phyloP scores from a whole-genome alignment of 2,888 invertebrate genomes.

The Rhabditoides inermis region DNA sequence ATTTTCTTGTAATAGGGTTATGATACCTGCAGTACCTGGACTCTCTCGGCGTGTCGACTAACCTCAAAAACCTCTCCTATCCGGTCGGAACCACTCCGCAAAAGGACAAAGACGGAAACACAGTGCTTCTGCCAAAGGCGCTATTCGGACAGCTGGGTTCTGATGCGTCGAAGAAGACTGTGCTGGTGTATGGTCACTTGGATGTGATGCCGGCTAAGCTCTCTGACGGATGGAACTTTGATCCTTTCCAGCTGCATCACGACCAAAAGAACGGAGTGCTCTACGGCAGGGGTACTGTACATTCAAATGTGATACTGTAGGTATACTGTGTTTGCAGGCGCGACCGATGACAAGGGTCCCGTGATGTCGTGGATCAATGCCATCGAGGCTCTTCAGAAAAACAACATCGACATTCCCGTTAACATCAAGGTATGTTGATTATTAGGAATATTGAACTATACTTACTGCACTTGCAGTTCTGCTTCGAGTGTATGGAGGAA shows the following conservation, averaged over 20 bases:
- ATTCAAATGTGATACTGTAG: too few species aligned
- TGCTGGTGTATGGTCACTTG: conserved; percentile 89
- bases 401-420: conserved; percentile 63
- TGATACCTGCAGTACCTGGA: too few species aligned
- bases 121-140: conserved; percentile 32
- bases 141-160: conserved; percentile 61
- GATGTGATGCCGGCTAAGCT: conserved; percentile 85
- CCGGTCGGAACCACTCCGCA: too few species aligned
- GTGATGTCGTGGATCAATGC: conserved; percentile 91
- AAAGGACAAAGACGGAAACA: too few species aligned
- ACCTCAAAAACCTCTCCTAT: too few species aligned
- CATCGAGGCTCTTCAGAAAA: conserved; percentile 74
- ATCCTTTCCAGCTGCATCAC: conserved; percentile 84
- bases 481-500: conserved; percentile 98
- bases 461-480: conserved; percentile 61
- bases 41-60: too few species aligned
- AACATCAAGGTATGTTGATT: conserved; percentile 58
- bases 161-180: conserved; percentile 78
- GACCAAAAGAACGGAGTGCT: conserved; percentile 76
- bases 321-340: conserved; percentile 84
- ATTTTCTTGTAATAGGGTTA: too few species aligned
- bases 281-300: conserved; percentile 82
- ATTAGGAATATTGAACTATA: not conserved
- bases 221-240: conserved; percentile 76
- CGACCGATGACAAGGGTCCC: conserved; percentile 71